phyloP scores from a whole-genome alignment of 2,888 invertebrate species.

The Tolmerus cingulatus region DNA sequence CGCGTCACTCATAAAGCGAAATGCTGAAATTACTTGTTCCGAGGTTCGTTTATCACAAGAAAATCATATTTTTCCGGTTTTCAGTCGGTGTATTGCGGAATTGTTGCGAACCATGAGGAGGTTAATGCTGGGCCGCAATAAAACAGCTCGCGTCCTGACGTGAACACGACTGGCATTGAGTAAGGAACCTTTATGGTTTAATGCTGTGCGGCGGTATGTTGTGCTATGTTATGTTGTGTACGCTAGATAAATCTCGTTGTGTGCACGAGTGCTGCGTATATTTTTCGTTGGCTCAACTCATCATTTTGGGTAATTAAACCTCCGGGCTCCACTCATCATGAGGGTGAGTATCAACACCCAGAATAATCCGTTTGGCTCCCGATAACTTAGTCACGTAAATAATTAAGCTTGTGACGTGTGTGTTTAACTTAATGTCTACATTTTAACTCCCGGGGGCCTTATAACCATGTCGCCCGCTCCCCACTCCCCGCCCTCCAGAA shows the following conservation, averaged over 20 bases:
- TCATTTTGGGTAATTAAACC: conserved; percentile 42
- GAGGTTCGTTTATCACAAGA: conserved; percentile 26
- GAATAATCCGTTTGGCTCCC: conserved; percentile 43
- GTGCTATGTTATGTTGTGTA: neutral
- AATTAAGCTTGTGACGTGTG: conserved; percentile 64
- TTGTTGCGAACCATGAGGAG: conserved; percentile 7
- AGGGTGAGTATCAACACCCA: conserved; percentile 32
- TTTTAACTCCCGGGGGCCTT: conserved; percentile 47
- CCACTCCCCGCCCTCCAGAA: neutral
- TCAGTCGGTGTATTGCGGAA: neutral
- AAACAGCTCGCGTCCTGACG: neutral
- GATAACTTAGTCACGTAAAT: conserved; percentile 64
- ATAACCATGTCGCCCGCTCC: conserved; percentile 7
- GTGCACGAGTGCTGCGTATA: neutral
- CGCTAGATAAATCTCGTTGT: conserved; percentile 24
- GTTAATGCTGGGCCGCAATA: conserved; percentile 16
- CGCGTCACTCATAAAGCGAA: neutral
- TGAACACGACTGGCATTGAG: neutral
- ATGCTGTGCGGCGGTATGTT: neutral
- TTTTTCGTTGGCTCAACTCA: conserved; percentile 26
- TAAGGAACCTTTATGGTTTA: neutral
- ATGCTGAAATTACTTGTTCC: neutral
- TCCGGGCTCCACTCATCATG: conserved; percentile 18
- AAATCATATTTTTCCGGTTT: conserved; percentile 19
- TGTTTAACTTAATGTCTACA: conserved; percentile 51